Conservation (phyloP, 2,113 vertebrate species). For the Callaeas wilsoni region DNA sequence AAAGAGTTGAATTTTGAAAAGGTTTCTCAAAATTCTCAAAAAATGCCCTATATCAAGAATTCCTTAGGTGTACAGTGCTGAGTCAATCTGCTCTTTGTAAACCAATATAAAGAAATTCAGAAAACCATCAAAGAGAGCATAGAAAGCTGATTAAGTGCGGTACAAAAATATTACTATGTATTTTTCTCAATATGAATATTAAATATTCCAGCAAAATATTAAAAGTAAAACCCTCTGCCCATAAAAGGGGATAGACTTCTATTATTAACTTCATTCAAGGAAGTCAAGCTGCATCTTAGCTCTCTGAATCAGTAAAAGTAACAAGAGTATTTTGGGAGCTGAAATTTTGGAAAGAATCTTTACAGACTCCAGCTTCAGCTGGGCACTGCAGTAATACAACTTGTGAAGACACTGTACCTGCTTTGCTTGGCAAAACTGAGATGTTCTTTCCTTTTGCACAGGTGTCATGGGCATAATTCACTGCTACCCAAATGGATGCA, state of each 20-base stretch:
- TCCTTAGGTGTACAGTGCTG: neutral
- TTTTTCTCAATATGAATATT: neutral
- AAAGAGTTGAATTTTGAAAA: neutral
- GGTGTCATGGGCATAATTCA: neutral
- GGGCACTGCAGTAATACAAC: neutral
- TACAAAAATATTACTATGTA: neutral
- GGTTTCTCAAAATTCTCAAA: neutral
- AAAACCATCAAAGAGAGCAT: neutral
- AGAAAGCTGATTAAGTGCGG: neutral
- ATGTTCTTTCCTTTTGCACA: slow-evolving; percentile 48
- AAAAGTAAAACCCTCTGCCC: neutral
- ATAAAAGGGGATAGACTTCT: neutral
- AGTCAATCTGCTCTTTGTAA: neutral
- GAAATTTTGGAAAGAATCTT: neutral
- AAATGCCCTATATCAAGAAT: neutral
- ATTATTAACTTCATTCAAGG: neutral
- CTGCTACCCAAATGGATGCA: slow-evolving; percentile 35
- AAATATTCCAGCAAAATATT: neutral
- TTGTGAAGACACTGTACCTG: neutral
- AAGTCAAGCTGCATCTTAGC: neutral
- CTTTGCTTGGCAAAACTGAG: slow-evolving; percentile 1
- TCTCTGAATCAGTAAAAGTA: neutral
- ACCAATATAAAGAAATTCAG: neutral
- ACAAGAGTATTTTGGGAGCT: neutral
- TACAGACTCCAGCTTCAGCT: neutral